phyloP scores from a whole-genome alignment of 2,888 invertebrate species.

The Cheilosia scutellata region DNA sequence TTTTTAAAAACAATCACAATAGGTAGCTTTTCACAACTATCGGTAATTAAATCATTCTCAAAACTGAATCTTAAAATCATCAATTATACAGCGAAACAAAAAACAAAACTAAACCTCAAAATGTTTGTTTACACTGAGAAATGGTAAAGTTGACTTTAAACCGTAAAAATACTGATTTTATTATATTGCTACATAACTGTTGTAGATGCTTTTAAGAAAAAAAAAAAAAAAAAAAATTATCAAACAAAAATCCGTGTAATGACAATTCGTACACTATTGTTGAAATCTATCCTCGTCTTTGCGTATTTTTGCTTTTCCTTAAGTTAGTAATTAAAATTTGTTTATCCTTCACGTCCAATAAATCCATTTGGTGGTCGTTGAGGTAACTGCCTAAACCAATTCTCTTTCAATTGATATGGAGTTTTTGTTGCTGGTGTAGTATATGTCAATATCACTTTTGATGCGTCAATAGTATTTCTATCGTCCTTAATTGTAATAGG shows the following conservation, averaged over 20 bases:
- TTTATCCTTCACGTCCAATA: conserved; percentile 81
- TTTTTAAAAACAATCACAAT: too few relatives aligned
- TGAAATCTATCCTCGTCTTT: conserved; percentile 21
- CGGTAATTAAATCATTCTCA: too few relatives aligned
- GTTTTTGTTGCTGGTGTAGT: conserved; percentile 61
- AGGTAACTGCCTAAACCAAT: conserved; percentile 80
- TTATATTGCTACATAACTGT: conserved; percentile 23
- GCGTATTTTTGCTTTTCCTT: conserved; percentile 16
- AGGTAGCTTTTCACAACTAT: too few relatives aligned
- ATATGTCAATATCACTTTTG: conserved; percentile 62
- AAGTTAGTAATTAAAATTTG: conserved; percentile 23
- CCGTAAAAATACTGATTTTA: conserved; percentile 40
- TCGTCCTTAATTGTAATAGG: conserved; percentile 65
- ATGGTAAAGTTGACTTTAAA: conserved; percentile 6
- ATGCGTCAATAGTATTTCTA: conserved; percentile 58
- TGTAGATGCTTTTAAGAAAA: conserved; percentile 23
- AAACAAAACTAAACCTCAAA: too few relatives aligned
- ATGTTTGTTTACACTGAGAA: neutral
- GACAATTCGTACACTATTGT: conserved; percentile 7
- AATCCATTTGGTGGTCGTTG: conserved; percentile 82
- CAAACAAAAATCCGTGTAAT: conserved; percentile 2
- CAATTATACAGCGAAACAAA: too few relatives aligned
- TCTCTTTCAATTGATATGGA: conserved; percentile 80
- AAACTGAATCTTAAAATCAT: too few relatives aligned
- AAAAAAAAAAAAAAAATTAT: neutral